A percentile compares a stretch with the other conserved stretches of the same genome.
phyloP scores from a whole-genome alignment of 2,888 invertebrate species.

The Eristalis tenax region DNA sequence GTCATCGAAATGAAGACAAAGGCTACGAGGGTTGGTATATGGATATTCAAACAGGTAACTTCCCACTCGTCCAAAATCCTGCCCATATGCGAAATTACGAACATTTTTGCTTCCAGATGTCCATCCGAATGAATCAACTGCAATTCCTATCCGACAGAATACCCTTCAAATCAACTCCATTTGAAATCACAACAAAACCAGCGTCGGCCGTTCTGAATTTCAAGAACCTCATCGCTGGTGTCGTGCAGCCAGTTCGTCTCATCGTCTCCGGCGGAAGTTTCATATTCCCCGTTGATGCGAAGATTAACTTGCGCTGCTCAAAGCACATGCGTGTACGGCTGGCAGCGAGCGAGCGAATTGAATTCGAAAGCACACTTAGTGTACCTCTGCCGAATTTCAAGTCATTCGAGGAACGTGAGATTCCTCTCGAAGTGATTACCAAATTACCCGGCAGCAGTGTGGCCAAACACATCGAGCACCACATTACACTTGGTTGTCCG shows the following conservation, averaged over 20 bases:
- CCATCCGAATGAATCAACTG: conserved; percentile 83
- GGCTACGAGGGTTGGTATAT: conserved; percentile 86
- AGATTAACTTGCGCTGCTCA: conserved; percentile 79
- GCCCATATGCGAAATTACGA: background rate
- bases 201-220: conserved; percentile 82
- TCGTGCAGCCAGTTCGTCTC: conserved; percentile 89
- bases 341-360: conserved; percentile 19
- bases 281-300: conserved; percentile 85
- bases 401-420: conserved; percentile 86
- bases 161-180: conserved; percentile 79
- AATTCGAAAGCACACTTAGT: conserved; percentile 80
- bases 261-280: conserved; percentile 90
- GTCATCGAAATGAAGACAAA: conserved; percentile 84
- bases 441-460: conserved; percentile 88
- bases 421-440: conserved; percentile 87
- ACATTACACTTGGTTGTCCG: conserved; percentile 90
- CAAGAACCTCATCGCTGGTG: conserved; percentile 90
- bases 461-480: conserved; percentile 88
- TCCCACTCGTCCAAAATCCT: background rate
- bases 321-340: conserved; percentile 80
- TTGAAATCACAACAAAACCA: conserved; percentile 82
- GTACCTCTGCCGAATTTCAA: conserved; percentile 84
- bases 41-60: conserved; percentile 86
- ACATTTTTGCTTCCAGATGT: conserved; percentile 43
- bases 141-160: conserved; percentile 87